A percentile compares a stretch with the other conserved stretches of the same genome.
These are phyloP conservation scores for Battus philenor DNA, from an alignment of 1,140 invertebrate genomes.

Conservation along the genomic window DNA sequence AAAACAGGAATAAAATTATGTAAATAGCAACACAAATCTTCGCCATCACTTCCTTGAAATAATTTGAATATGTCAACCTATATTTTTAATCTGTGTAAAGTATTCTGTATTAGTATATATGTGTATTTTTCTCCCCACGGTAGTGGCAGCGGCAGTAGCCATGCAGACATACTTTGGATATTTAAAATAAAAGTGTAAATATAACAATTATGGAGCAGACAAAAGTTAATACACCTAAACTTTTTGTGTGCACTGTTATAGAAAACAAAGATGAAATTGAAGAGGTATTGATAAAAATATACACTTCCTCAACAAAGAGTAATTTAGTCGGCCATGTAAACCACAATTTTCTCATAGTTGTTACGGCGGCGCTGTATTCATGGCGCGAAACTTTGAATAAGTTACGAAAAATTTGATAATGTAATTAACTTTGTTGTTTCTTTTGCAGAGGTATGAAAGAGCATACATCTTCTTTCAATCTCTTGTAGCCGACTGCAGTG, in stretches of 20 bases:
- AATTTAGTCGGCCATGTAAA: constrained; percentile 77
- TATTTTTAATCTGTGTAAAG: constrained; percentile 30
- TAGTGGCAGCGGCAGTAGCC: constrained; percentile 45
- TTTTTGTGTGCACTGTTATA: constrained; percentile 79
- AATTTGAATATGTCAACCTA: neutral
- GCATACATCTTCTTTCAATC: constrained; percentile 86
- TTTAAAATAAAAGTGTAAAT: constrained; percentile 60
- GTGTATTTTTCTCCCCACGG: constrained; percentile 74
- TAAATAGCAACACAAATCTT: too few relatives aligned
- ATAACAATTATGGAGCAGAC: constrained; percentile 77
- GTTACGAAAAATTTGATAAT: constrained; percentile 20
- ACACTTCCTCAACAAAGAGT: constrained; percentile 75
- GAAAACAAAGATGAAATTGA: constrained; percentile 90
- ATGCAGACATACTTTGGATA: constrained; percentile 75
- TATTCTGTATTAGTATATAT: constrained; percentile 53
- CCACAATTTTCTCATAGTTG: constrained; percentile 69
- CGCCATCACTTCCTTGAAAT: too few relatives aligned
- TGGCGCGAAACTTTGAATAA: constrained; percentile 60
- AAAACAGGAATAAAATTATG: too few relatives aligned
- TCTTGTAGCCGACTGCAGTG: constrained; percentile 88
- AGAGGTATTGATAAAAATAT: constrained; percentile 81
- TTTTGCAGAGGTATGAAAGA: constrained; percentile 92
- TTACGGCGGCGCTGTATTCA: constrained; percentile 62
- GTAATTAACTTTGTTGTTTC: constrained; percentile 49
- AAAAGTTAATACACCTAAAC: constrained; percentile 77